Percentiles rank a stretch among this genome's conserved stretches.
phyloP scores from a whole-genome alignment of 2,113 vertebrate genomes.

The Semnornis frantzii region DNA sequence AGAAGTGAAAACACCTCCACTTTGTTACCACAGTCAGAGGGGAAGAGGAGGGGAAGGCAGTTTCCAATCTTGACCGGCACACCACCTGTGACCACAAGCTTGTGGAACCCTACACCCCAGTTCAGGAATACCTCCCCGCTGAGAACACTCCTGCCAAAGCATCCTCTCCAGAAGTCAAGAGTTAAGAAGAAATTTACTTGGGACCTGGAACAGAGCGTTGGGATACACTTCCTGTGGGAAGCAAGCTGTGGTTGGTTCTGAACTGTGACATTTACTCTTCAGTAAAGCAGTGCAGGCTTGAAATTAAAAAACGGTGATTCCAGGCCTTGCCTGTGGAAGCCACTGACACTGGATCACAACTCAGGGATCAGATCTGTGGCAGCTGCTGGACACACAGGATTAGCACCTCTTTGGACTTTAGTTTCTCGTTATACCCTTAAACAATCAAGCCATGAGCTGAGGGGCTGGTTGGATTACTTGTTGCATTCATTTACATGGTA shows the following conservation, averaged over 20 bases:
- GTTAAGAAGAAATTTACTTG: background rate
- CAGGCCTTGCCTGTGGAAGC: background rate
- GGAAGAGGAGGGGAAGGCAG: background rate
- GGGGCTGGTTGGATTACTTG: slow-evolving; percentile 60
- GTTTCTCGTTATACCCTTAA: slow-evolving; percentile 62
- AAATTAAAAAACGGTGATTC: background rate
- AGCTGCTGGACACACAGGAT: slow-evolving; percentile 58
- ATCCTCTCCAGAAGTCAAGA: background rate
- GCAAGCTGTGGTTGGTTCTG: background rate
- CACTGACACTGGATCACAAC: background rate
- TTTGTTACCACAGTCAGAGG: background rate
- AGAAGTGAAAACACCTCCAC: background rate
- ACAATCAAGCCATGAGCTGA: slow-evolving; percentile 55
- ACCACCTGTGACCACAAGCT: background rate
- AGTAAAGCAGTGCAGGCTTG: slow-evolving; percentile 22
- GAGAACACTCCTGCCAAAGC: slow-evolving; percentile 7
- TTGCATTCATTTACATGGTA: slow-evolving; percentile 72
- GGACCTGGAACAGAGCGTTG: background rate
- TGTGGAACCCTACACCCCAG: background rate
- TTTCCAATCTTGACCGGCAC: background rate
- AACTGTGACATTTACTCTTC: background rate
- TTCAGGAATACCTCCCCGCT: background rate
- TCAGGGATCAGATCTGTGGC: slow-evolving; percentile 13
- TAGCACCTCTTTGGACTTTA: slow-evolving; percentile 70
- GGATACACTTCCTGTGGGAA: background rate